Base-by-base conservation (phyloP, 2,113 vertebrate species). In the Toxotes jaculatrix region DNA sequence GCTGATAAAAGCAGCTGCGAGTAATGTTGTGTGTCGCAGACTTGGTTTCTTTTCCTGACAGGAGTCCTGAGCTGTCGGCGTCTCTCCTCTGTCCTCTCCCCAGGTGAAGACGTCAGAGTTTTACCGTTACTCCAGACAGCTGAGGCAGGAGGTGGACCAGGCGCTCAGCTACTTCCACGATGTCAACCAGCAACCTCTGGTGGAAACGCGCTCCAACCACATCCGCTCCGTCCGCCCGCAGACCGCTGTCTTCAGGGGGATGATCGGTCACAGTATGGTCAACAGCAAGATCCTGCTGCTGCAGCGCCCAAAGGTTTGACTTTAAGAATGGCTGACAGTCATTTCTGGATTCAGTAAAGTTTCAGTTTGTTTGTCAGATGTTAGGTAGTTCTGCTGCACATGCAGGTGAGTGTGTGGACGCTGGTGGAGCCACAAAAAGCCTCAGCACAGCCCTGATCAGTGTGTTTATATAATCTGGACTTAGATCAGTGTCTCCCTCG, bases 181-280 rank as follows among this genome's bases (percentile, higher is more conserved):
- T 10, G 93, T 98, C 91, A 97, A 99, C 84, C 97, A 98, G 80
- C 98, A 99, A 92, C 98, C 98, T 69, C 94, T 99, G 93, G 95
- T 97, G 93, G 98, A 97, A 86, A 97, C 96, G 82, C 97, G 97
- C 89, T 96, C 97, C 75, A 99, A 97, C 93, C 97, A 96, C 56
- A 99, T 99, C 86, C 97, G 98, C 90, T 99, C 98, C 45, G 96
- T 97, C 77, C 97, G 98, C 82, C 96, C 97, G 11, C 98, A 99
- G 94, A 99, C 98, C 36, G 97, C 98, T 78, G 98, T 99, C 63
- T 99, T 99, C 94, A 95, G 98, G 87, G 98, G 98, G 67, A 99
- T 99, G 98, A 99, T 99, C 87, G 98, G 98, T 84, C 98, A 99
- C 95, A 99, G 98, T 91, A 99, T 99, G 98, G 98, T 99, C 87